Evolutionary conservation across 2,888 invertebrate species (phyloP).

Genomic region (Tetropium fuscum): DNA sequence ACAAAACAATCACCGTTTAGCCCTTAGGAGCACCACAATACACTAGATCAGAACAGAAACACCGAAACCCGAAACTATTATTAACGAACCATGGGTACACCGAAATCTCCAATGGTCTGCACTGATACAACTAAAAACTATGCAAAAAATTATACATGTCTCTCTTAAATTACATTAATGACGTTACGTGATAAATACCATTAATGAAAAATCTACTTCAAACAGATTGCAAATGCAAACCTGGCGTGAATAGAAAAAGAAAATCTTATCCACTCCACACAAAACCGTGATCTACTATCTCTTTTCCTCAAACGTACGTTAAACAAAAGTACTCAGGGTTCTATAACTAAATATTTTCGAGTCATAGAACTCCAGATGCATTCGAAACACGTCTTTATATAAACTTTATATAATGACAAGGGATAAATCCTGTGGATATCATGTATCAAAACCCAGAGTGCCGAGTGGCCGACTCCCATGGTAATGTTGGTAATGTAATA

Average conservation of each 20-base stretch:
- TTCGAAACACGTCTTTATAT: background rate
- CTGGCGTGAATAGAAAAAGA: conserved; percentile 21
- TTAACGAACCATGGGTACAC: too few relatives aligned
- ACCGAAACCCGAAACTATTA: too few relatives aligned
- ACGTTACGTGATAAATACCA: background rate
- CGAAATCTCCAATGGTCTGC: conserved; percentile 6
- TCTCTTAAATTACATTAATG: too few relatives aligned
- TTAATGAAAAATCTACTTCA: background rate
- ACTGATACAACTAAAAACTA: background rate
- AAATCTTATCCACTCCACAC: conserved; percentile 13
- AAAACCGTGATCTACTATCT: conserved; percentile 13
- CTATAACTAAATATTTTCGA: background rate
- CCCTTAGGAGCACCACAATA: conserved; percentile 36
- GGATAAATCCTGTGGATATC: too few relatives aligned
- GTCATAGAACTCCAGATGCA: background rate
- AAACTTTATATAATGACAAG: too few relatives aligned
- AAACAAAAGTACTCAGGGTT: background rate
- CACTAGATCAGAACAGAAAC: too few relatives aligned
- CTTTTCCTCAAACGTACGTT: conserved; percentile 3
- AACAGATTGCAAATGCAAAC: conserved; percentile 14
- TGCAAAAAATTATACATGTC: background rate
- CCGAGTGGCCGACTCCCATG: too few relatives aligned
- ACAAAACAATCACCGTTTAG: conserved; percentile 35
- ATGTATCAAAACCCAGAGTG: too few relatives aligned
- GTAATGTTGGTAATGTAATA: too few relatives aligned